A percentile compares a stretch with the other conserved stretches of the same genome.
These are phyloP conservation scores for Odocoileus virginianus DNA, from an alignment of 2,113 vertebrate species.

Conservation along the genomic window DNA sequence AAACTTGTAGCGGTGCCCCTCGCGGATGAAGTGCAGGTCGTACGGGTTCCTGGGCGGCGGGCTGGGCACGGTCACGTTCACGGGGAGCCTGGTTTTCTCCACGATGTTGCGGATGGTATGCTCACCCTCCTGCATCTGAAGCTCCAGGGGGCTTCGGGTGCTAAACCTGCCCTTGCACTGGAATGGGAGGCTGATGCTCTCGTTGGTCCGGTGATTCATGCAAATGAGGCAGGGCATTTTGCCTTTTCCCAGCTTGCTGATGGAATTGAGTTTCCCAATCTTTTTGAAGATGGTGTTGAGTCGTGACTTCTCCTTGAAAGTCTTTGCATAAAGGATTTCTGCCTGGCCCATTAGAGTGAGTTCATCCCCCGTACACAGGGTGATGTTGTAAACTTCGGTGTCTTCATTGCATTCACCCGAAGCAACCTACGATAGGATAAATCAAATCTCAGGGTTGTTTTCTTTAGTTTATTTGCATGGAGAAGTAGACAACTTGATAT, in stretches of 20 bases:
- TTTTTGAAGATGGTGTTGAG: constrained; percentile 98
- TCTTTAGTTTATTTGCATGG: not conserved
- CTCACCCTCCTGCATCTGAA: constrained; percentile 98
- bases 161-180: constrained; percentile 98
- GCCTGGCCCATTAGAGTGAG: constrained; percentile 98
- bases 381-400: constrained; percentile 97
- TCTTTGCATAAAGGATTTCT: constrained; percentile 98
- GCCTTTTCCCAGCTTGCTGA: constrained; percentile 92
- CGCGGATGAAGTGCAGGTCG: constrained; percentile 95
- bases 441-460: not conserved
- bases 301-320: constrained; percentile 94
- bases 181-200: constrained; percentile 98
- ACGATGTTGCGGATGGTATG: constrained; percentile 98
- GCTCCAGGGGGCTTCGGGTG: constrained; percentile 94
- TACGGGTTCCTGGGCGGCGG: constrained; percentile 94
- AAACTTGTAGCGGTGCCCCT: constrained; percentile 97
- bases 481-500: not conserved
- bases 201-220: constrained; percentile 99
- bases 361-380: constrained; percentile 94
- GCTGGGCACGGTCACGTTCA: constrained; percentile 93
- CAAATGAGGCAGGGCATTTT: constrained; percentile 99
- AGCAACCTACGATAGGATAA: constrained; percentile 86
- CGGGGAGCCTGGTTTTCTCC: constrained; percentile 95
- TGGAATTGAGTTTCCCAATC: constrained; percentile 96
- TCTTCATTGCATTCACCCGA: constrained; percentile 98